A percentile compares a stretch with the other conserved stretches of the same genome.
Conservation (phyloP, 2,888 invertebrate species). For the Apodemia hepburni region DNA sequence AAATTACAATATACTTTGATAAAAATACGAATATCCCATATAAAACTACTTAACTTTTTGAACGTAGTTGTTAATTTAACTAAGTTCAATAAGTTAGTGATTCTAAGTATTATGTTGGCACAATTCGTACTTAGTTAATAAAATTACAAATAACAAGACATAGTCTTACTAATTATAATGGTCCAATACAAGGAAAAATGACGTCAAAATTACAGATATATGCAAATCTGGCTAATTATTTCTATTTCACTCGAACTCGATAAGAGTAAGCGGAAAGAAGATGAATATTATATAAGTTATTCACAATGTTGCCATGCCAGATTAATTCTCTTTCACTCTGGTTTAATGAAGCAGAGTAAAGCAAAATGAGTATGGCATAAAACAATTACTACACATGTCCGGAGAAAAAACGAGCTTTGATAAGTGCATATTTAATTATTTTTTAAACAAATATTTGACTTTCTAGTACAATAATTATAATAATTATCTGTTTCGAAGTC, state of each 20-base stretch:
- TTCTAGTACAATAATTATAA: background rate
- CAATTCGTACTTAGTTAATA: background rate
- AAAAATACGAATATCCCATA: constrained; percentile 13
- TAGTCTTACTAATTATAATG: background rate
- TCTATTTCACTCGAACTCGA: background rate
- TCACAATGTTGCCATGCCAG: background rate
- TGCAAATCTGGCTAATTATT: background rate
- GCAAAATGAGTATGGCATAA: background rate
- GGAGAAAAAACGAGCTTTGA: too few species aligned
- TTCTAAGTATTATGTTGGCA: constrained; percentile 1
- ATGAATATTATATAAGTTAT: background rate
- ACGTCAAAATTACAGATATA: constrained; percentile 2
- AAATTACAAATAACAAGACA: background rate
- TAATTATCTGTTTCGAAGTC: too few species aligned
- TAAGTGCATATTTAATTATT: too few species aligned
- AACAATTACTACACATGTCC: too few species aligned
- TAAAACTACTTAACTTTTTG: constrained; percentile 12
- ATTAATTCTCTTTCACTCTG: background rate
- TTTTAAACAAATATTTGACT: background rate
- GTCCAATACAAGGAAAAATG: background rate
- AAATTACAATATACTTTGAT: constrained; percentile 19
- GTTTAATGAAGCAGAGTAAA: background rate
- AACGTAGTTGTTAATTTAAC: background rate
- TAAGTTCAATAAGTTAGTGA: background rate
- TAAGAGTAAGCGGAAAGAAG: background rate